Evolutionary conservation across 2,797 vertebrate genomes (phyloP).

Genomic region (Anolis apletophallus): DNA sequence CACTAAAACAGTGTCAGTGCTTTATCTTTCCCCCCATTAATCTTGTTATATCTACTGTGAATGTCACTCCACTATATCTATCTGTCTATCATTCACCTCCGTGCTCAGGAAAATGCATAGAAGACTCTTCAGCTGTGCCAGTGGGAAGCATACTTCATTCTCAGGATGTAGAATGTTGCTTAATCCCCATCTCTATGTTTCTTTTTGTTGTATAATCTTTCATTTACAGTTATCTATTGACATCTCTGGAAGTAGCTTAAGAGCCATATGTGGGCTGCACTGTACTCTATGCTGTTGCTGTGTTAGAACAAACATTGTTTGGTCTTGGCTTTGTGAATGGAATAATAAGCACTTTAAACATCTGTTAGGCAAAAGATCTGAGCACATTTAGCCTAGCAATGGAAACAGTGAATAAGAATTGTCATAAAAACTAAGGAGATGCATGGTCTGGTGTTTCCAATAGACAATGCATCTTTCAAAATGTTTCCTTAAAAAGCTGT

Average conservation of each 20-base stretch:
- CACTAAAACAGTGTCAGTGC: neutral
- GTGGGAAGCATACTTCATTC: neutral
- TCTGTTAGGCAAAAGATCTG: neutral
- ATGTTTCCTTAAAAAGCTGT: neutral
- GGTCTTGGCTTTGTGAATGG: neutral
- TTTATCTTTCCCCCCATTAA: too few species aligned
- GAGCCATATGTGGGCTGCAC: neutral
- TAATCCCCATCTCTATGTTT: neutral
- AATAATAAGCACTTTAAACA: slow-evolving; percentile 7
- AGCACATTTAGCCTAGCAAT: neutral
- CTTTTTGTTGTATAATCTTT: neutral
- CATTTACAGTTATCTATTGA: slow-evolving; percentile 5
- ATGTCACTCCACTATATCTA: too few species aligned
- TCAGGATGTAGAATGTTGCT: neutral
- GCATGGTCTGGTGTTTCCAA: neutral
- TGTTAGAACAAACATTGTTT: slow-evolving; percentile 1
- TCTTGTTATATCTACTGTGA: too few species aligned
- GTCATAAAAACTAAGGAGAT: neutral
- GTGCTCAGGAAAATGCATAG: neutral
- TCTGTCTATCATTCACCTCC: too few species aligned
- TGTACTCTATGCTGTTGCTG: neutral
- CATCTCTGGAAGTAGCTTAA: slow-evolving; percentile 2
- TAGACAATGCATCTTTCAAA: neutral
- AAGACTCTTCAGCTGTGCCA: neutral
- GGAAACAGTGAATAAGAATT: neutral